phyloP scores from a whole-genome alignment of 2,113 vertebrate species.

The Melanostigma gelatinosum region DNA sequence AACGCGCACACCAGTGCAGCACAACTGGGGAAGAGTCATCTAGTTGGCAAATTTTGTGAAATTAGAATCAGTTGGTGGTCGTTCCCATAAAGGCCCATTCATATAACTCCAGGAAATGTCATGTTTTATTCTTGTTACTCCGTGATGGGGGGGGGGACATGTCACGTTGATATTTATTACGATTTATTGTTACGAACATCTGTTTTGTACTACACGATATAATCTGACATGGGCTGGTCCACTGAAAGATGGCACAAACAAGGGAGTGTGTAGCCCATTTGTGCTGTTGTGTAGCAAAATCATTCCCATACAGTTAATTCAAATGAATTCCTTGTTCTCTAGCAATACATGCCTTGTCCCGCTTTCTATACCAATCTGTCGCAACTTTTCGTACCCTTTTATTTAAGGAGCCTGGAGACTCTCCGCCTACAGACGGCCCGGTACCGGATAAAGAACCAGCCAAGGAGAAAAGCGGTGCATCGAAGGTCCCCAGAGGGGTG shows the following conservation, averaged over 20 bases:
- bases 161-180: slow-evolving; percentile 38
- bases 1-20: not conserved
- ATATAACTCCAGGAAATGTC: slow-evolving; percentile 41
- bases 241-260: slow-evolving; percentile 28
- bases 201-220: slow-evolving; percentile 35
- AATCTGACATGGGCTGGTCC: slow-evolving; percentile 36
- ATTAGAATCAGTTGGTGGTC: slow-evolving; percentile 62
- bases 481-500: slow-evolving; percentile 49
- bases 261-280: slow-evolving; percentile 1
- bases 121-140: slow-evolving; percentile 56
- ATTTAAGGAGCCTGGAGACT: slow-evolving; percentile 57
- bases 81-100: slow-evolving; percentile 43
- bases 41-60: slow-evolving; percentile 40
- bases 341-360: not conserved
- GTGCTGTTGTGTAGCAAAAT: slow-evolving; percentile 1
- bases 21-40: slow-evolving; percentile 25
- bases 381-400: slow-evolving; percentile 9
- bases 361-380: not conserved
- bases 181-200: slow-evolving; percentile 58
- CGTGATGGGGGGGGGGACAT: slow-evolving; percentile 25
- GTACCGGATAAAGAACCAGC: slow-evolving; percentile 1
- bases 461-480: not conserved
- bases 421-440: not conserved
- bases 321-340: not conserved
- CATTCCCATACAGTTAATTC: not conserved